Base-by-base conservation (phyloP, 92 coral and sea anemone genomes). In the Zoanthus gigantus region DNA sequence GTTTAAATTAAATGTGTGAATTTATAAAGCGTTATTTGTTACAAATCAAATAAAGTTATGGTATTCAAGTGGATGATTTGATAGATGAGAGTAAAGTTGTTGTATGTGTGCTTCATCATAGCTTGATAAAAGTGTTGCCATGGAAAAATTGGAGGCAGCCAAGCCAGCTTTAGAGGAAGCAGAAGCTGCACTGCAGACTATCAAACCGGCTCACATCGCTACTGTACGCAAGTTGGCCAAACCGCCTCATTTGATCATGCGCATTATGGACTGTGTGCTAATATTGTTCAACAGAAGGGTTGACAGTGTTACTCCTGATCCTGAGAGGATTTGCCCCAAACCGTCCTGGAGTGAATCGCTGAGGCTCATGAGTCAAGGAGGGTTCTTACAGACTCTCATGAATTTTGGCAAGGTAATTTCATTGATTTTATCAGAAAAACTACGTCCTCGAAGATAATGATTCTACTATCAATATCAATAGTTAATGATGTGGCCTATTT, bases 201-300 rank as follows among this genome's bases (percentile, higher is more conserved):
- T 97, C 90, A 97, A 97, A 77, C 99, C 99, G 6, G 98, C 99
- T n/a, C 99, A 97, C 88, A 97, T 97, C 53, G 53, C 98, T 23
- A 97, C 99, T 45, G 99, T 97, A 18, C 96, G 99, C 82, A 97
- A 97, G 91, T 90, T 97, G 32, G 98, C 98, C 79, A 97, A 97
- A 84, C 99, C 99, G 23, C 99, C 99, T 14, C 99, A 97, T 87
- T 90, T 97, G 81, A 97, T 97, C 93, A 97, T 97, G 99, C 95
- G 99, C 74, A 97, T 97, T 30, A 97, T 97, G 99, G 99, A 97
- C 89, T 95, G 99, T 82, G 98, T 95, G 85, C 71, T 97, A 23
- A 93, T 97, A 50, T 83, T 97, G 85, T 97, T 97, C 82, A 86
- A 81, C 60, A 92, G 90, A 50, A 93, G 78, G 61, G 72, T 97